Evolutionary conservation across 1,140 invertebrate species (phyloP), one percentile per base, ranked within the genome.

Genomic region (Drosophila mayri): DNA sequence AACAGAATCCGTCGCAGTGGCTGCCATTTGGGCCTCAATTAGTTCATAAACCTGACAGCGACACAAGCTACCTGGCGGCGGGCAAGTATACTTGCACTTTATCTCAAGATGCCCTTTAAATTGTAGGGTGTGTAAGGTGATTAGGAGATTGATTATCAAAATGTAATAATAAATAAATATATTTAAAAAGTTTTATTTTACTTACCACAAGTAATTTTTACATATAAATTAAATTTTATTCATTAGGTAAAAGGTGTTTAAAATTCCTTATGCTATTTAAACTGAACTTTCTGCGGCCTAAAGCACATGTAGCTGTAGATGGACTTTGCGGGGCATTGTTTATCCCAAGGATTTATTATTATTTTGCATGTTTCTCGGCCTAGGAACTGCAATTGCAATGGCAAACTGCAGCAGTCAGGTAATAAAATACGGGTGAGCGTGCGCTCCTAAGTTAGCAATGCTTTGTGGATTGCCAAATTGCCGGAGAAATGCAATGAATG

Each of bases 11-110:
- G 57, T 28, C n/a, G 25, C 41, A 37, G 41, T 68, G 25, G 59
- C 40, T 70, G 57, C 73, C 77, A 68, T 62, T 78, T 82, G 63
- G 30, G 58, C 38, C 65, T 78, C 75, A 79, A 82, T 82, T 79
- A 64, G 63, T 68, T 79, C 68, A 79, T 73, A 50, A 77, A 35
- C 54, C 76, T 64, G 66, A 38, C 75, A 72, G 32, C 8, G 61
- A 55, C 81, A 59, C 63, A 61, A 58, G 76, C 75, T 80, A 75
- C 75, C 80, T 70, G 81, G 76, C 58, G 59, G 60, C 49, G 20
- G 30, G 38, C 16, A 14, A 0, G 9, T 44, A 35, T 41, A 71
- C 49, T 37, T 22, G n/a, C 1, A 28, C 59, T 41, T 25, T 12
- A 18, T 41, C 7, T 8, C 2, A 0, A 14, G 6, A 12, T 46